A percentile compares a stretch with the other conserved stretches of the same genome.
These are phyloP conservation scores for Cataglyphis rosenhaueri DNA, from an alignment of 2,888 invertebrate genomes.

Conservation along the genomic window DNA sequence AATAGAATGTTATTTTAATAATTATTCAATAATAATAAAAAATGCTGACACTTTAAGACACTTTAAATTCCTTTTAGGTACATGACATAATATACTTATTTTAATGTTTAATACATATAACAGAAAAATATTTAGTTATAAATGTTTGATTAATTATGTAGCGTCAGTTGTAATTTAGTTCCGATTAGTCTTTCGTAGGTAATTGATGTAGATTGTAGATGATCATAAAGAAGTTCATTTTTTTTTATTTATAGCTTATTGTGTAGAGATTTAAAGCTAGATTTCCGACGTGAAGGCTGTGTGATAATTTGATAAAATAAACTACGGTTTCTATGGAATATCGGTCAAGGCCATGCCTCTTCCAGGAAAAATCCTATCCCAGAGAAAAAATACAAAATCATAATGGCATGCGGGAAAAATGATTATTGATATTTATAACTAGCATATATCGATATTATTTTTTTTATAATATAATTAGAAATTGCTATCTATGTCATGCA, in stretches of 20 bases:
- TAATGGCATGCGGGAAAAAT: neutral
- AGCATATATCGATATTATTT: neutral
- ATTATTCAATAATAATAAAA: neutral
- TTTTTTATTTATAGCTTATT: neutral
- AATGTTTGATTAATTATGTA: neutral
- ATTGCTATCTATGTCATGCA: neutral
- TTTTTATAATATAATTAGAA: neutral
- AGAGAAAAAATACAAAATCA: conserved; percentile 2
- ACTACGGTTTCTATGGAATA: conserved; percentile 33
- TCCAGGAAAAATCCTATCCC: neutral
- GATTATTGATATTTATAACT: conserved; percentile 24
- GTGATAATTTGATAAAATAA: conserved; percentile 46
- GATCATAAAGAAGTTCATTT: neutral
- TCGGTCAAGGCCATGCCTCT: conserved; percentile 38
- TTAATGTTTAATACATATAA: neutral
- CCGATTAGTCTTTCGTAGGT: neutral
- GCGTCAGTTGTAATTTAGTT: neutral
- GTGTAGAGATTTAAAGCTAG: conserved; percentile 20
- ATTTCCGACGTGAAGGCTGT: conserved; percentile 20
- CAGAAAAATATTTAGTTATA: neutral
- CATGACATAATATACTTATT: neutral
- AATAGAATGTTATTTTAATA: neutral
- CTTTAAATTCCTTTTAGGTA: neutral
- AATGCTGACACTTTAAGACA: neutral
- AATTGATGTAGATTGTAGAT: neutral